phyloP scores from a whole-genome alignment of 2,113 vertebrate genomes.

The Picathartes gymnocephalus region DNA sequence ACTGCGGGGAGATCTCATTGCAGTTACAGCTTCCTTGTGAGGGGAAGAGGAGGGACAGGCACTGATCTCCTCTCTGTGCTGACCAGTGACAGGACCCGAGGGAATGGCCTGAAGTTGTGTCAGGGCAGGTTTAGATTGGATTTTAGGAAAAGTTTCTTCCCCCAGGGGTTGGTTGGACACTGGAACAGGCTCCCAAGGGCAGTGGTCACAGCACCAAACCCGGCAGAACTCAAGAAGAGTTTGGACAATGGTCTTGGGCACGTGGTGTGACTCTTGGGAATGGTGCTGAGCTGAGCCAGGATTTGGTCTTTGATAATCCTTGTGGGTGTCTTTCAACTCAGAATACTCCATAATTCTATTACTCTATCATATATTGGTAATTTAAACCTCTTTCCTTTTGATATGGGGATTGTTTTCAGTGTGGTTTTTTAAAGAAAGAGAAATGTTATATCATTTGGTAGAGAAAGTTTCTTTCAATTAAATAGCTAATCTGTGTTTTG shows the following conservation, averaged over 20 bases:
- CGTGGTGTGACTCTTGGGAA: not conserved
- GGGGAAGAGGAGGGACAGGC: not conserved
- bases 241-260: not conserved
- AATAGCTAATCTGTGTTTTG: not conserved
- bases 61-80: not conserved
- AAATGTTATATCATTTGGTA: not conserved
- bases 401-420: not conserved
- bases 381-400: not conserved
- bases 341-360: not conserved
- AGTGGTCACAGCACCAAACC: not conserved
- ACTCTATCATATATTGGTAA: not conserved
- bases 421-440: not conserved
- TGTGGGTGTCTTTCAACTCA: not conserved
- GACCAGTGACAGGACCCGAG: not conserved
- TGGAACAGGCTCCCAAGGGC: not conserved
- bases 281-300: not conserved
- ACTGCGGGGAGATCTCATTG: not conserved
- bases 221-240: not conserved
- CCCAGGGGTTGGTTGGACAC: fast-evolving
- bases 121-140: not conserved
- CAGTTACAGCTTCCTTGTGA: not conserved
- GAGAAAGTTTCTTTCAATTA: not conserved
- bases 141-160: not conserved
- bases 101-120: not conserved
- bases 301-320: not conserved